Conservation (phyloP, 1,140 invertebrate species). For the Pomacea maculata region DNA sequence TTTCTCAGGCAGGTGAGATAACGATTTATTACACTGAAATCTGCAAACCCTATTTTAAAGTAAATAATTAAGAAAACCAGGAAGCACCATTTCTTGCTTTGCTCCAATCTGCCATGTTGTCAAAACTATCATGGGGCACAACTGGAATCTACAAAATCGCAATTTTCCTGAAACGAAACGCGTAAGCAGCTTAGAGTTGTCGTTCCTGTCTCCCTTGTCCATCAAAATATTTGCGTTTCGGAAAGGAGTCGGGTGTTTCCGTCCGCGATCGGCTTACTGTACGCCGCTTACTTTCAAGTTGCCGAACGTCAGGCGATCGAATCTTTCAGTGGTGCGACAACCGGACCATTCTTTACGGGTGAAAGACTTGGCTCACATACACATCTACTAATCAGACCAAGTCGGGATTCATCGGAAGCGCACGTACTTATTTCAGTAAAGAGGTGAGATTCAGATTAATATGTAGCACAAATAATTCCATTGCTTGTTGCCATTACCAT, state of each 20-base stretch:
- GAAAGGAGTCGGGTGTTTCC: constrained; percentile 12
- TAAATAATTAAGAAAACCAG: neutral
- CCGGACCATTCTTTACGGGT: neutral
- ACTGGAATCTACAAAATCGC: neutral
- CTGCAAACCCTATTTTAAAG: neutral
- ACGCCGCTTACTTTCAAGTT: neutral
- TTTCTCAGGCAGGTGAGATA: too few relatives aligned
- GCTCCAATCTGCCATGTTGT: constrained; percentile 38
- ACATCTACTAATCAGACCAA: too few relatives aligned
- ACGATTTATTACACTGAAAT: too few relatives aligned
- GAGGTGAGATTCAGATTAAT: too few relatives aligned
- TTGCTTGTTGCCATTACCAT: too few relatives aligned
- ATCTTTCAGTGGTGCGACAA: neutral
- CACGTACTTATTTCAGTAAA: neutral
- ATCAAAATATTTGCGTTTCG: constrained; percentile 3
- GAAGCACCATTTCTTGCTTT: constrained; percentile 22
- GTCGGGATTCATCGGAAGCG: neutral
- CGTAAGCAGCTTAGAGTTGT: neutral
- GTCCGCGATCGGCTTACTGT: neutral
- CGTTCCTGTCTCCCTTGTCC: neutral
- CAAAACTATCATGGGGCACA: constrained; percentile 4
- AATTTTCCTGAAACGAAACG: neutral
- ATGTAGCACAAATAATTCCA: too few relatives aligned
- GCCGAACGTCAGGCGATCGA: neutral
- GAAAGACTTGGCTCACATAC: neutral